Conservation (phyloP, 2,888 invertebrate species). For the Xanthia togata region DNA sequence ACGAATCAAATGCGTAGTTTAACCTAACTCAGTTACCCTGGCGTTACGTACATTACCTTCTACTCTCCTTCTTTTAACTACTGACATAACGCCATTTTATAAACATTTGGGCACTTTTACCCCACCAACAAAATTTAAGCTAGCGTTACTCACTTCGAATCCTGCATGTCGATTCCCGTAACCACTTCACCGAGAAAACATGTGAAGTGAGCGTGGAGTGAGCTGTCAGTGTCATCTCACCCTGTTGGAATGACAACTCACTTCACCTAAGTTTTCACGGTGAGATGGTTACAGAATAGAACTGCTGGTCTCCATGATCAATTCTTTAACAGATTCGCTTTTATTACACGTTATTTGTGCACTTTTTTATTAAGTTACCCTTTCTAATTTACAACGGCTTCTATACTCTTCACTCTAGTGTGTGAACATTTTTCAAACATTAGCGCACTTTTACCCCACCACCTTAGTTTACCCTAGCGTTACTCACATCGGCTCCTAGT, state of each 20-base stretch:
- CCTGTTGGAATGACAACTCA: too few relatives aligned
- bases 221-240: too few relatives aligned
- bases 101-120: not conserved
- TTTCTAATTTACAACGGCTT: not conserved
- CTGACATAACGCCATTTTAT: not conserved
- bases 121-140: not conserved
- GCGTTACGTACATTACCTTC: not conserved
- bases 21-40: not conserved
- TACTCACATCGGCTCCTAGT: slow-evolving; percentile 92
- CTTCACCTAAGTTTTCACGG: too few relatives aligned
- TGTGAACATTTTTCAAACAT: not conserved
- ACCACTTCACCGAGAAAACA: too few relatives aligned
- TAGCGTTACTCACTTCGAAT: not conserved
- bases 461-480: not conserved
- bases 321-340: not conserved
- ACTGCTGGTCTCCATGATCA: not conserved
- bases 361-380: not conserved
- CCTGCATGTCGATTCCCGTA: too few relatives aligned
- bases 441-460: slow-evolving; percentile 3
- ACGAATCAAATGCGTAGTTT: not conserved
- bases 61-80: not conserved
- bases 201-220: too few relatives aligned
- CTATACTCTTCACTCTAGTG: not conserved
- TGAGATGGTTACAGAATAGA: too few relatives aligned
- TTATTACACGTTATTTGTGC: not conserved